Conservation (phyloP, 2,113 vertebrate species). For the Hypomesus transpacificus region DNA sequence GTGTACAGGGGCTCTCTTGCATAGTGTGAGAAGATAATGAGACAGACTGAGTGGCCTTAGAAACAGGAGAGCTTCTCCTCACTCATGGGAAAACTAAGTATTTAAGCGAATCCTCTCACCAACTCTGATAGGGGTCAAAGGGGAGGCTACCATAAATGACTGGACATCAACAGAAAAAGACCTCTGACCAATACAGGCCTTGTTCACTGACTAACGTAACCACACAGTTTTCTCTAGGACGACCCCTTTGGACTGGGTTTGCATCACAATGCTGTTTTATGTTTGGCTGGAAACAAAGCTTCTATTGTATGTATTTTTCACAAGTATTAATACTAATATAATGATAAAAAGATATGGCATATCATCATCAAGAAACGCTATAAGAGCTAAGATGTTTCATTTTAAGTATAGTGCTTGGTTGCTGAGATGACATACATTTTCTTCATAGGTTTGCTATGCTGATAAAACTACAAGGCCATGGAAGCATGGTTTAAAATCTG, state of each 20-base stretch:
- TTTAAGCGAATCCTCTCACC: conserved; percentile 43
- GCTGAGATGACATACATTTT: no score
- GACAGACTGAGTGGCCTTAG: conserved; percentile 26
- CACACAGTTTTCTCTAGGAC: background rate
- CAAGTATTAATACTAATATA: background rate
- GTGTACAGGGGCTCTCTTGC: background rate
- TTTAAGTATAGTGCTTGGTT: no score
- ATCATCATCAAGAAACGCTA: no score
- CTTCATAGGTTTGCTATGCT: no score
- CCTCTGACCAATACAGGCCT: conserved; percentile 57
- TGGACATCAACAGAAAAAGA: conserved; percentile 63
- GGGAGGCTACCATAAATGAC: conserved; percentile 53
- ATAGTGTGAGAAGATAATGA: background rate
- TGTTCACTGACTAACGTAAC: conserved; percentile 28
- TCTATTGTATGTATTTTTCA: no score
- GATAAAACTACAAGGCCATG: no score
- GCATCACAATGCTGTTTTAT: conserved; percentile 43
- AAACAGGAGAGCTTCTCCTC: conserved; percentile 34
- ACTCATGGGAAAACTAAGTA: conserved; percentile 31
- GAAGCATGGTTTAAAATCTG: no score
- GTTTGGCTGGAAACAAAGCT: conserved; percentile 39
- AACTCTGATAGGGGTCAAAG: conserved; percentile 54
- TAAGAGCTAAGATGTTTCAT: no score
- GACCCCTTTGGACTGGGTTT: background rate
- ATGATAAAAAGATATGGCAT: background rate